Conservation (phyloP, 2,113 vertebrate genomes). For the Silurus meridionalis region DNA sequence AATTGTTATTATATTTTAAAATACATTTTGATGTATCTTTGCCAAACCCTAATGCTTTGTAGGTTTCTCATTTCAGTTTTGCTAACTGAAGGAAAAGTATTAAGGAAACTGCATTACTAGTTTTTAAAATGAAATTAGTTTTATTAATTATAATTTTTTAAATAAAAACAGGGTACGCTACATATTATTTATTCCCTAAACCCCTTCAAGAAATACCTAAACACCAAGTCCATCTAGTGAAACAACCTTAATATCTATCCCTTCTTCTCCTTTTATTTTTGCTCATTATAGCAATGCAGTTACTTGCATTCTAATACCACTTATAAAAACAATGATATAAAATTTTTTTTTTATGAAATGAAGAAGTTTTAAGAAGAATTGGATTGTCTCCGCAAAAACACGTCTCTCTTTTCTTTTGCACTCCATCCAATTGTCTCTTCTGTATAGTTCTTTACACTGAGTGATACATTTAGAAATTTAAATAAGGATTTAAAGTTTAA, state of each 20-base stretch:
- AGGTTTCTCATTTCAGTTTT: no score
- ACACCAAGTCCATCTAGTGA: neutral
- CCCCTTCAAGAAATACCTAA: neutral
- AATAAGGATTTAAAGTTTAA: neutral
- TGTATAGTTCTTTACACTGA: neutral
- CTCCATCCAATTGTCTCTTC: neutral
- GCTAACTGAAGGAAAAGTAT: no score
- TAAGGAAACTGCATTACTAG: no score
- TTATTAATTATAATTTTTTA: no score
- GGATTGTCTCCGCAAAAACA: no score
- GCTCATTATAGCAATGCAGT: neutral
- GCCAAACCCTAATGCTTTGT: neutral
- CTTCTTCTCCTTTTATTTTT: neutral
- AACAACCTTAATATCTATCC: neutral
- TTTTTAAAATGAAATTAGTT: no score
- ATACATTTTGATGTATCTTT: no score
- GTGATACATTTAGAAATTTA: neutral
- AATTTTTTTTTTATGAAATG: no score
- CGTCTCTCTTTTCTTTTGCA: neutral
- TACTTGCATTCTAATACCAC: neutral
- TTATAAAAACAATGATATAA: no score
- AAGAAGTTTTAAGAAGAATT: no score
- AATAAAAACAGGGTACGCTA: neutral
- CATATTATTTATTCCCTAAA: neutral
- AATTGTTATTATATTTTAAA: no score